Conservation (phyloP, 2,888 invertebrate species). For the Odontocerum albicorne region DNA sequence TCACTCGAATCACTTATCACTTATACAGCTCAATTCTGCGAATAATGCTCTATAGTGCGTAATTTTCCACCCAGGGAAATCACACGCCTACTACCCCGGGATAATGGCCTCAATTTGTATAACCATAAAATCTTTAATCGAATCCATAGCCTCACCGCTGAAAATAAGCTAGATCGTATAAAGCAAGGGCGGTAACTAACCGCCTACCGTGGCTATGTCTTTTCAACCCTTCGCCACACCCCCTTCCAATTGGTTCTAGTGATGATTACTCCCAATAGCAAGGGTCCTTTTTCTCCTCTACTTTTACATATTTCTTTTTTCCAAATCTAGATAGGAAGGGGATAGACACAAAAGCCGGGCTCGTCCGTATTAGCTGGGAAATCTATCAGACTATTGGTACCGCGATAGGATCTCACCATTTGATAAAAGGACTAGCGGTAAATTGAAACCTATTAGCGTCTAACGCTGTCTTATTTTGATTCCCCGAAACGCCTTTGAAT, state of each 20-base stretch:
- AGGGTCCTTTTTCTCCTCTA: slow-evolving; percentile 8
- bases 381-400: slow-evolving; percentile 36
- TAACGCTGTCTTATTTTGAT: neutral
- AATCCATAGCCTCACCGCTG: slow-evolving; percentile 11
- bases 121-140: slow-evolving; percentile 35
- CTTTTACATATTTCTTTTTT: slow-evolving; percentile 25
- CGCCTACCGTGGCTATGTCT: slow-evolving; percentile 2
- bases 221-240: neutral
- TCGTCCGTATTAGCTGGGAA: slow-evolving; percentile 27
- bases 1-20: slow-evolving; percentile 6
- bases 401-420: slow-evolving; percentile 30
- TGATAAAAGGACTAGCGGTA: slow-evolving; percentile 32
- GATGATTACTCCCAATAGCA: slow-evolving; percentile 14
- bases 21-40: slow-evolving; percentile 14
- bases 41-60: neutral
- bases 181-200: slow-evolving; percentile 10
- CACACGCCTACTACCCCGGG: slow-evolving; percentile 18
- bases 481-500: slow-evolving; percentile 14
- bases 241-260: slow-evolving; percentile 1
- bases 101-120: slow-evolving; percentile 34
- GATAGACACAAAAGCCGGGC: slow-evolving; percentile 23
- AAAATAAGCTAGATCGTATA: slow-evolving; percentile 3
- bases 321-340: slow-evolving; percentile 6
- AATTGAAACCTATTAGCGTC: slow-evolving; percentile 32
- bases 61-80: slow-evolving; percentile 15